Conservation (phyloP, 2,797 vertebrate species). For the Pogonophryne albipinna region DNA sequence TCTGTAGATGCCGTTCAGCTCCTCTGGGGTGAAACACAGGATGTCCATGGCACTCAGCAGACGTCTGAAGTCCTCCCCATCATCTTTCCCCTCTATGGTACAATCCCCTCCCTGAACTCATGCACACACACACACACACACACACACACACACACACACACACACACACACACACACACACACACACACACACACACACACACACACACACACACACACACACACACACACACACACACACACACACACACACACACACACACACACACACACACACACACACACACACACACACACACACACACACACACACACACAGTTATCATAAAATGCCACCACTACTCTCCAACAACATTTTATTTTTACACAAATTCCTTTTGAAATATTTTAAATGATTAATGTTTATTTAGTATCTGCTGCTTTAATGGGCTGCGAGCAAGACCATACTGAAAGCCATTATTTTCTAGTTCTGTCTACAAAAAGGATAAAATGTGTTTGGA, state of each 20-base stretch:
- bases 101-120: conserved; percentile 92
- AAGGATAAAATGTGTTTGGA: too few relatives aligned
- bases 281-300: conserved; percentile 17
- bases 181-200: conserved; percentile 30
- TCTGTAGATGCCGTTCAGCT: conserved; percentile 93
- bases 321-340: too few relatives aligned
- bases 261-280: conserved; percentile 21
- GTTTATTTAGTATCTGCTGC: too few relatives aligned
- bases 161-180: not conserved
- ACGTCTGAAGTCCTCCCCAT: conserved; percentile 90
- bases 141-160: conserved; percentile 16
- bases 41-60: conserved; percentile 94
- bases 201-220: conserved; percentile 15
- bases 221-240: conserved; percentile 2
- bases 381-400: too few relatives aligned
- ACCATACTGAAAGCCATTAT: too few relatives aligned
- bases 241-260: conserved; percentile 34
- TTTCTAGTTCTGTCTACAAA: too few relatives aligned
- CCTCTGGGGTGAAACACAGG: conserved; percentile 91
- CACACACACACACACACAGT: not conserved
- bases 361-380: too few relatives aligned
- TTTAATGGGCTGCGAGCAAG: too few relatives aligned
- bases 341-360: too few relatives aligned
- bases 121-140: not conserved
- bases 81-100: conserved; percentile 90